phyloP scores from a whole-genome alignment of 2,113 vertebrate genomes.

The Lamprotornis superbus region DNA sequence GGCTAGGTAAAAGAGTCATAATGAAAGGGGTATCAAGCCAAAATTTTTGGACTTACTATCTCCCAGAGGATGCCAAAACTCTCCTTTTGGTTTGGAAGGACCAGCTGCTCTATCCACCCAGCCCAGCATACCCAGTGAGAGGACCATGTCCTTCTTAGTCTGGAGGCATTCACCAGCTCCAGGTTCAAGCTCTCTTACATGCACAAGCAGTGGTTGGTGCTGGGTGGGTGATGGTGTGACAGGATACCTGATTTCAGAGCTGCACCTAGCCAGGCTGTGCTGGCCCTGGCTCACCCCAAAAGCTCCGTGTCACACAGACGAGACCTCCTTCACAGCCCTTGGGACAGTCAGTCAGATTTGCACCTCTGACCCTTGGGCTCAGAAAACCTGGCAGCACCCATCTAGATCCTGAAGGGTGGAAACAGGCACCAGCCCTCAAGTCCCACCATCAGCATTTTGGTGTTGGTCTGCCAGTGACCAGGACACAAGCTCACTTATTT shows the following conservation, averaged over 20 bases:
- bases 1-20: background rate
- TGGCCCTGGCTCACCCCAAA: background rate
- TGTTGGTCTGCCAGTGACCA: background rate
- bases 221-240: background rate
- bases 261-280: background rate
- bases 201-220: accelerated
- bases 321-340: accelerated
- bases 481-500: background rate
- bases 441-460: background rate
- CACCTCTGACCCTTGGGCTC: background rate
- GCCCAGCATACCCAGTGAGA: background rate
- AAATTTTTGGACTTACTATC: background rate
- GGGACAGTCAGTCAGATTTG: background rate
- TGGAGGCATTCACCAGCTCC: background rate
- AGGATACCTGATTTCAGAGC: background rate
- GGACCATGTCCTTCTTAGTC: background rate
- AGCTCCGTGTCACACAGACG: accelerated
- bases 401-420: background rate
- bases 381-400: background rate
- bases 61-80: background rate
- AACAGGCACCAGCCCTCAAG: accelerated
- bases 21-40: background rate
- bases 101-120: background rate
- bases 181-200: background rate
- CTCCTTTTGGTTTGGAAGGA: background rate